These are phyloP conservation scores for Rambutsinella grinnellia DNA, from an alignment of 2,888 invertebrate genomes.

Conservation along the genomic window DNA sequence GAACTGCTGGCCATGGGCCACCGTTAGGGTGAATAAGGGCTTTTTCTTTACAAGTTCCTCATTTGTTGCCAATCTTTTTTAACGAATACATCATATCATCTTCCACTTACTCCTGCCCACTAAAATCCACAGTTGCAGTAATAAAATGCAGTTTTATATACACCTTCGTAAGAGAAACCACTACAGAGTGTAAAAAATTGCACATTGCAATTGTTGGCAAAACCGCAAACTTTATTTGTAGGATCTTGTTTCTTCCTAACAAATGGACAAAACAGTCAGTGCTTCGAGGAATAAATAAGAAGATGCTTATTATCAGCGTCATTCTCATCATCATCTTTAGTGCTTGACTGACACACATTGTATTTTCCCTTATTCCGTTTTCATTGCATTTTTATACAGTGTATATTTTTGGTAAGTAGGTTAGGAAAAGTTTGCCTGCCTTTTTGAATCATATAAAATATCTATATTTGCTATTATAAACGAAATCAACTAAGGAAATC, in stretches of 20 bases:
- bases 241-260: slow-evolving; percentile 1
- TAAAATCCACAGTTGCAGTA: background rate
- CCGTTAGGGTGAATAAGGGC: background rate
- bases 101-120: background rate
- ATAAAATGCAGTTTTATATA: background rate
- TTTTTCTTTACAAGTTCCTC: background rate
- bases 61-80: background rate
- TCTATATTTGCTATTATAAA: no score
- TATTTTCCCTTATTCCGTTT: background rate
- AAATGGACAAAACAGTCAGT: slow-evolving; percentile 9
- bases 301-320: background rate
- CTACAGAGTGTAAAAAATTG: background rate
- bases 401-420: slow-evolving; percentile 58
- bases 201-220: slow-evolving; percentile 24
- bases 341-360: slow-evolving; percentile 13
- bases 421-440: slow-evolving; percentile 57
- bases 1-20: slow-evolving; percentile 33
- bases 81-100: background rate
- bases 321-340: background rate
- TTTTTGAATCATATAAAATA: no score
- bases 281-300: no score
- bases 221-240: slow-evolving; percentile 28
- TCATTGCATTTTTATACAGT: background rate
- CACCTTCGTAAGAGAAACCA: background rate
- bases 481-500: no score